Evolutionary conservation across 2,113 vertebrate species (phyloP), one percentile per base, ranked within the genome.

Genomic region (Fregata magnificens): DNA sequence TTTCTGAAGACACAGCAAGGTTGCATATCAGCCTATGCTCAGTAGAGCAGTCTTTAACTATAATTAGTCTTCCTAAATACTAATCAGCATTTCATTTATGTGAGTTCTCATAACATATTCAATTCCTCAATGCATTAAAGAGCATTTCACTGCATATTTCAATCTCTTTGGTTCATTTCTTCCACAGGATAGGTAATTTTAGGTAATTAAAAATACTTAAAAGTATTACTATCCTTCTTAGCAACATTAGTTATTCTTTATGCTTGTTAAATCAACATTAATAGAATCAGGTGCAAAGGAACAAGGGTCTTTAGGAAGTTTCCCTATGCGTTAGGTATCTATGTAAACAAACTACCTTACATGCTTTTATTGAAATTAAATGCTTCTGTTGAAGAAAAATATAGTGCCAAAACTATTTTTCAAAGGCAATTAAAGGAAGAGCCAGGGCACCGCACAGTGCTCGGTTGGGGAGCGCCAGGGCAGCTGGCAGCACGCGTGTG

Each of bases 11-110:
- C 40, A 47, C 18, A 82, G 62, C 45, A 91, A 89, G 56, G 62
- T 19, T 88, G 31, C 25, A 6, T 49, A 49, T 49, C 40, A 76
- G 55, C 49, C 61, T 90, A 3, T 69, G 61, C 52, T 84, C 80
- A 72, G 47, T 13, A 96, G 28, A 91, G 45, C 52, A 90, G 56
- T 47, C 77, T 72, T 82, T 89, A 93, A 38, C 69, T 88, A 44
- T 76, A 97, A 95, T 92, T 86, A 93, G 28, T 82, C 45, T 91
- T 91, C 52, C 74, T 74, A 93, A 95, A 91, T 26, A 93, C 18
- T 65, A 89, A 95, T 87, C 82, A 94, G 34, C 25, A 69, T 65
- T 82, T 93, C 5, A 55, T 53, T 80, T 91, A 21, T 49, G 16
- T 58, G 66, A 95, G 19, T 95, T 92, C 62, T 69, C 76, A 63